phyloP scores from a whole-genome alignment of 1,140 invertebrate species.

The Halotydeus destructor region DNA sequence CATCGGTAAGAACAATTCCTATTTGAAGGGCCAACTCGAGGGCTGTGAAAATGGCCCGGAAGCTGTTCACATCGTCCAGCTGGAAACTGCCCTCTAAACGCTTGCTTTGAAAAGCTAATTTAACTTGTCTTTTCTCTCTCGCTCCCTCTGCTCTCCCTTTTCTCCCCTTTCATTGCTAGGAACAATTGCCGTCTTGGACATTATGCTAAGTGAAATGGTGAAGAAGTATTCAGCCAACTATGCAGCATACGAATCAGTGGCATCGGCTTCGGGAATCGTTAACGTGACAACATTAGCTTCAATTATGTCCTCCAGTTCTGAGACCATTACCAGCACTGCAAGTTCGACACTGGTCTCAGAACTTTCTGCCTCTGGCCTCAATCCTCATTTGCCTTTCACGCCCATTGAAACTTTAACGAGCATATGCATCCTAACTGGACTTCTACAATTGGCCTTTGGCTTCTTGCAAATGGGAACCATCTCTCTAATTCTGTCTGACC shows the following conservation, averaged over 20 bases:
- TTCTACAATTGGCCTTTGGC: slow-evolving; percentile 20
- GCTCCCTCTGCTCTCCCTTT: no score
- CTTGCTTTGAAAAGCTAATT: no score
- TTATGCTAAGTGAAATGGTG: slow-evolving; percentile 8
- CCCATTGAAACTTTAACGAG: background rate
- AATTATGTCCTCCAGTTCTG: background rate
- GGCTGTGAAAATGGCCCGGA: no score
- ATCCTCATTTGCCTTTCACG: background rate
- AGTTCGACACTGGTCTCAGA: background rate
- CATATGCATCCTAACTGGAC: background rate
- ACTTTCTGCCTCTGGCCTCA: background rate
- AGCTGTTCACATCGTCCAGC: no score
- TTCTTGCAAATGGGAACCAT: slow-evolving; percentile 26
- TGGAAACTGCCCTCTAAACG: no score
- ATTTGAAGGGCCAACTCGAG: no score
- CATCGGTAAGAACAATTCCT: slow-evolving; percentile 40
- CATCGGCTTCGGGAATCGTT: background rate
- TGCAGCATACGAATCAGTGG: background rate
- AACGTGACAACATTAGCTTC: no score
- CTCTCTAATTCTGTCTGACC: slow-evolving; percentile 28
- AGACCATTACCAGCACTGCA: background rate
- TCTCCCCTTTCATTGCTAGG: no score
- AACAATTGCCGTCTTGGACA: slow-evolving; percentile 55
- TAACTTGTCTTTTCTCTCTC: no score
- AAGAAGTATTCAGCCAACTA: background rate